These are phyloP conservation scores for Hoplodrina blanda DNA, from an alignment of 2,888 invertebrate genomes.

Conservation along the genomic window DNA sequence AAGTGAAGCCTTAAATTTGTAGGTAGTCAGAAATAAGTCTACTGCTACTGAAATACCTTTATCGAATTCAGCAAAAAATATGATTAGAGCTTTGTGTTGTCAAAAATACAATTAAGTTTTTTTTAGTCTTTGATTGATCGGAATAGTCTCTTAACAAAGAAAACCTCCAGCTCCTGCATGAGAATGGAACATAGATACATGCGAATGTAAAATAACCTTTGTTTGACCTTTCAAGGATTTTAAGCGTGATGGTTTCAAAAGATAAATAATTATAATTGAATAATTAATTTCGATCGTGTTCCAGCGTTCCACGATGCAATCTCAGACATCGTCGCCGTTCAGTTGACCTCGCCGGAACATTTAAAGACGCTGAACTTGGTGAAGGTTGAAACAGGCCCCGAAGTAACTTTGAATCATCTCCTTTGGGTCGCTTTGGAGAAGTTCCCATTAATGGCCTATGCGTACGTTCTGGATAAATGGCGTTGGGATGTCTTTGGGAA, in stretches of 20 bases:
- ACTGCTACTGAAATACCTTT: background rate
- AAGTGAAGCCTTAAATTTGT: background rate
- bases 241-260: conserved; percentile 24
- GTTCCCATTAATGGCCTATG: conserved; percentile 85
- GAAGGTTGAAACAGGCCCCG: conserved; percentile 76
- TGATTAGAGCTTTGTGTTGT: background rate
- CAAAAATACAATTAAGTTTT: conserved; percentile 14
- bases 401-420: conserved; percentile 83
- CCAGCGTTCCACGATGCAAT: conserved; percentile 92
- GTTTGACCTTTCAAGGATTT: conserved; percentile 33
- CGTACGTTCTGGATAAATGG: conserved; percentile 86
- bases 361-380: conserved; percentile 84
- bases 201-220: conserved; percentile 15
- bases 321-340: conserved; percentile 91
- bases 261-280: conserved; percentile 39
- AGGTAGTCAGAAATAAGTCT: background rate
- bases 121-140: background rate
- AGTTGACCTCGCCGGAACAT: conserved; percentile 89
- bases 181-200: conserved; percentile 15
- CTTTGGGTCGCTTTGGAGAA: conserved; percentile 86
- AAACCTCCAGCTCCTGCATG: background rate
- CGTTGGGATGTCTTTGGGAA: conserved; percentile 86
- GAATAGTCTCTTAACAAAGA: background rate
- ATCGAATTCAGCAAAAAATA: conserved; percentile 14
- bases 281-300: conserved; percentile 44